Evolutionary conservation across 2,113 vertebrate genomes (phyloP).

Genomic region (Porphyrio hochstetteri): DNA sequence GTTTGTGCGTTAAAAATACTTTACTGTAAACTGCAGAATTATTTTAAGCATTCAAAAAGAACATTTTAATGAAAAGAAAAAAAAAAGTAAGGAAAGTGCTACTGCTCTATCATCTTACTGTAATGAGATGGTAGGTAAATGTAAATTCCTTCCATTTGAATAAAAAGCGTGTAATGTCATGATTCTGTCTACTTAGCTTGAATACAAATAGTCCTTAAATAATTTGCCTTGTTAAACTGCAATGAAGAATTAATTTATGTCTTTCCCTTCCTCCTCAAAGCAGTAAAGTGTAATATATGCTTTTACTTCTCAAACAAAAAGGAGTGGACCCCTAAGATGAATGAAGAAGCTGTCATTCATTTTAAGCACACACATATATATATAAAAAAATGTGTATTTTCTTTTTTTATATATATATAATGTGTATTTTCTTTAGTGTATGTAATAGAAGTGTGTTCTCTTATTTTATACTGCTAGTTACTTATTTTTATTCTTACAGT

Average conservation of each 20-base stretch:
- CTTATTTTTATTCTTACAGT: not conserved
- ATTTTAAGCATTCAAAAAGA: not conserved
- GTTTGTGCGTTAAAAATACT: not conserved
- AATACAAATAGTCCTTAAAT: conserved; percentile 43
- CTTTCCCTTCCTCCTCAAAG: not conserved
- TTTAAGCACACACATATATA: not conserved
- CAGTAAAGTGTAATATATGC: not conserved
- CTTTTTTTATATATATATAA: no score
- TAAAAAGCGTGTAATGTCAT: not conserved
- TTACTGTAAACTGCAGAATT: not conserved
- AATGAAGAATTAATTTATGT: conserved; percentile 10
- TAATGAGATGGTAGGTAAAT: conserved; percentile 33
- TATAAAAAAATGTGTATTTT: no score
- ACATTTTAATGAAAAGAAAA: not conserved
- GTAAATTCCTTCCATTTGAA: conserved; percentile 41
- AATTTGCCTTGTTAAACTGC: conserved; percentile 25
- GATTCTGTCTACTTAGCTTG: not conserved
- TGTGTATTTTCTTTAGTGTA: not conserved
- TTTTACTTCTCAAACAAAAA: not conserved
- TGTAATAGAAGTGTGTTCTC: not conserved
- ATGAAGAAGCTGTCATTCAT: not conserved
- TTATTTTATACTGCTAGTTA: not conserved
- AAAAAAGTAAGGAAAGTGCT: not conserved
- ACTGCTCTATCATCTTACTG: not conserved
- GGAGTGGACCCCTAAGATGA: not conserved